These are phyloP conservation scores for Apistogramma diplotaenia DNA, from an alignment of 2,113 vertebrate species.

Conservation along the genomic window DNA sequence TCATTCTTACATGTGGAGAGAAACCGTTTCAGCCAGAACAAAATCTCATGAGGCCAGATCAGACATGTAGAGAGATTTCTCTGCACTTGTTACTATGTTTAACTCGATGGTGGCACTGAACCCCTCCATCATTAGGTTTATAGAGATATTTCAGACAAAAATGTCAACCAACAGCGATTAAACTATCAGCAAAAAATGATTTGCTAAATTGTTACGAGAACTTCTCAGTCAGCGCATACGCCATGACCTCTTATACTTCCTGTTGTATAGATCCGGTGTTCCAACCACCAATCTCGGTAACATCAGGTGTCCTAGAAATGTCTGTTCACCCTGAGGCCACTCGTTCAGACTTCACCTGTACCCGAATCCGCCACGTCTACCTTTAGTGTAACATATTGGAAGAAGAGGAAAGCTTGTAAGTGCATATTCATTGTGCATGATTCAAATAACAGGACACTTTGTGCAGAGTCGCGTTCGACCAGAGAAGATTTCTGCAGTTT, in stretches of 20 bases:
- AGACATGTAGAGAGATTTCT: not conserved
- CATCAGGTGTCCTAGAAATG: slow-evolving; percentile 69
- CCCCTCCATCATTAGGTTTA: not conserved
- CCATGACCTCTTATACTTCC: slow-evolving; percentile 12
- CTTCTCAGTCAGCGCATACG: slow-evolving; percentile 32
- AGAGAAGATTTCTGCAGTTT: slow-evolving; percentile 13
- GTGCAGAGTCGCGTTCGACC: not conserved
- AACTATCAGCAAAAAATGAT: slow-evolving; percentile 4
- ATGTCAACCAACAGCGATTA: not conserved
- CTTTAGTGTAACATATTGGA: slow-evolving; percentile 12
- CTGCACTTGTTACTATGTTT: not conserved
- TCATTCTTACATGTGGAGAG: not conserved
- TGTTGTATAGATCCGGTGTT: slow-evolving; percentile 34
- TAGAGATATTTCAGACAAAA: not conserved
- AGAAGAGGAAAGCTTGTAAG: slow-evolving; percentile 1
- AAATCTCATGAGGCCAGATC: not conserved
- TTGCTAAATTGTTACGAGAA: slow-evolving; percentile 33
- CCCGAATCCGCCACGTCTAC: slow-evolving; percentile 46
- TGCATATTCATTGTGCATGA: not conserved
- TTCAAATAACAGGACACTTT: not conserved
- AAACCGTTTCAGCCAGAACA: not conserved
- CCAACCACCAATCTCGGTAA: slow-evolving; percentile 61
- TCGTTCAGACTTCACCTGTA: slow-evolving; percentile 30
- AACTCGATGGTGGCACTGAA: not conserved
- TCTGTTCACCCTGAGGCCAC: slow-evolving; percentile 38